Evolutionary conservation across 2,113 vertebrate species (phyloP).

Genomic region (Corvus cornix): DNA sequence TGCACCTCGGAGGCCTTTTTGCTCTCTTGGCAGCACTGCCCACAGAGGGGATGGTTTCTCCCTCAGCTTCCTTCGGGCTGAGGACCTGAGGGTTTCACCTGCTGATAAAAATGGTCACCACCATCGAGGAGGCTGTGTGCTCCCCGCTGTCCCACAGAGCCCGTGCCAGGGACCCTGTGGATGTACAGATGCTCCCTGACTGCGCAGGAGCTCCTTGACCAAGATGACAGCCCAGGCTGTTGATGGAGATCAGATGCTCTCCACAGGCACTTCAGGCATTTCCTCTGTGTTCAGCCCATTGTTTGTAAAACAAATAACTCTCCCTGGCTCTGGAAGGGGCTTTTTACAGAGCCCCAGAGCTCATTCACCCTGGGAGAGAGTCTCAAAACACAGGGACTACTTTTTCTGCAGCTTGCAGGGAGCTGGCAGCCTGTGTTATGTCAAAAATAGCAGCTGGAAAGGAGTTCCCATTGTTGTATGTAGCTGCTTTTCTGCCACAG

Average conservation of each 20-base stretch:
- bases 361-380: neutral
- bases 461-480: neutral
- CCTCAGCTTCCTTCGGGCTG: rapidly evolving
- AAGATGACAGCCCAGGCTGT: neutral
- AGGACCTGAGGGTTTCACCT: neutral
- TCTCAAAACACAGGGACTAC: neutral
- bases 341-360: neutral
- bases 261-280: conserved; percentile 1
- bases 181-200: neutral
- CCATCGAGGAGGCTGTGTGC: neutral
- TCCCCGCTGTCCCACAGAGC: neutral
- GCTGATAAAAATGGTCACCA: neutral
- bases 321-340: neutral
- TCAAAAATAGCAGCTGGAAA: conserved; percentile 7
- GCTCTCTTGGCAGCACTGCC: neutral
- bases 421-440: neutral
- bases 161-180: rapidly evolving
- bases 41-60: neutral
- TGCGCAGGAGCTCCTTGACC: neutral
- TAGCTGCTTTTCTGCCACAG: neutral
- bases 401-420: neutral
- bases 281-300: conserved; percentile 6
- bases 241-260: conserved; percentile 18
- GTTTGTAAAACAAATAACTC: neutral
- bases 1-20: neutral